Percentiles rank a stretch among this genome's conserved stretches.
Conservation (phyloP, 2,113 vertebrate species). For the Ceyx cyanopectus region DNA sequence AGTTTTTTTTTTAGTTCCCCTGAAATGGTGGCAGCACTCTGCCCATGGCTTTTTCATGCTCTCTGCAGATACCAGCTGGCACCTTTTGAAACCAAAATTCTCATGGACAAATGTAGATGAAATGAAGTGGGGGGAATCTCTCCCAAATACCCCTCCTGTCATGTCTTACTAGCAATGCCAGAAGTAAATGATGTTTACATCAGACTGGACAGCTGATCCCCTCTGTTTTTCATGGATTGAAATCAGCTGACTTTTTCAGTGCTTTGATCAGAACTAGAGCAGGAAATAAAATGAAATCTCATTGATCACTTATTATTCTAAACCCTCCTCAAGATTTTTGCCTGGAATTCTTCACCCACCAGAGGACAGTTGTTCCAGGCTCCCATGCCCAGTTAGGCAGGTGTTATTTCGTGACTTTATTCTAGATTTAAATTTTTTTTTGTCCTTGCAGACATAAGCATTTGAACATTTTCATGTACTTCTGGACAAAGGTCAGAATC, state of each 20-base stretch:
- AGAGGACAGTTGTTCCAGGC: background rate
- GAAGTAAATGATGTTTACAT: background rate
- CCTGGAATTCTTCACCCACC: background rate
- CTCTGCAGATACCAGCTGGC: background rate
- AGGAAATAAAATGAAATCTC: background rate
- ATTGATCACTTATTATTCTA: background rate
- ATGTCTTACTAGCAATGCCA: background rate
- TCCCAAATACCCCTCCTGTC: background rate
- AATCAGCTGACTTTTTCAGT: background rate
- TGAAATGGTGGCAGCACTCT: background rate
- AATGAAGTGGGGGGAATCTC: background rate
- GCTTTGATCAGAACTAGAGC: background rate
- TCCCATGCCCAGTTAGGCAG: background rate
- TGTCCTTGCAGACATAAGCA: background rate
- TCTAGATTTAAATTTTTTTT: background rate
- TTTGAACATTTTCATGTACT: background rate
- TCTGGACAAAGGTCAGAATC: background rate
- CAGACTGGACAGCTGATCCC: background rate
- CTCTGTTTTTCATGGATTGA: background rate
- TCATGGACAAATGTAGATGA: background rate
- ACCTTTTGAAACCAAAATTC: background rate
- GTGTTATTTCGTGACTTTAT: background rate
- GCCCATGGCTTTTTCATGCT: background rate
- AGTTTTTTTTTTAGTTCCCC: background rate
- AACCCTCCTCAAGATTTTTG: background rate